phyloP scores from a whole-genome alignment of 1,140 invertebrate species.

The Trichonephila inaurata region DNA sequence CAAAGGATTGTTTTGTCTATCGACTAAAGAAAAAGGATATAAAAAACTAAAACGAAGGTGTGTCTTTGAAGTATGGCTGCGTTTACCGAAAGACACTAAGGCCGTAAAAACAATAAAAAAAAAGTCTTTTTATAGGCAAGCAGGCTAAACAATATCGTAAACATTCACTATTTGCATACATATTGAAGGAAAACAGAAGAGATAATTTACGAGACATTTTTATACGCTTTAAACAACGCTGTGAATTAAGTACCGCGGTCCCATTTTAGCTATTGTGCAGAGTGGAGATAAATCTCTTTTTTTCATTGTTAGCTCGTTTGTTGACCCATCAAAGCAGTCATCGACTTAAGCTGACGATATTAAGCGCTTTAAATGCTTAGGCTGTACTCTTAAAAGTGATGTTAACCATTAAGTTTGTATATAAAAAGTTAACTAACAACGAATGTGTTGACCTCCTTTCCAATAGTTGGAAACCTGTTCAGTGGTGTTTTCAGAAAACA shows the following conservation, averaged over 20 bases:
- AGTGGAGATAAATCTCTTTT: neutral
- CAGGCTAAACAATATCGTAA: conserved; percentile 8
- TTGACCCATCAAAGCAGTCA: neutral
- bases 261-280: conserved; percentile 1
- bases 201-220: conserved; percentile 29
- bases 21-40: too few relatives aligned
- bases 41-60: neutral
- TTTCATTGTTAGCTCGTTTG: conserved; percentile 4
- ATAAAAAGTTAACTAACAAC: too few relatives aligned
- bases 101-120: neutral
- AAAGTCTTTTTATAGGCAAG: neutral
- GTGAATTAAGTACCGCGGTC: neutral
- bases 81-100: neutral
- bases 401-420: too few relatives aligned
- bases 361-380: neutral
- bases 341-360: neutral
- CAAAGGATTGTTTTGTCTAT: neutral
- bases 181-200: neutral
- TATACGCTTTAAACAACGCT: neutral
- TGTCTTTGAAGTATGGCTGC: neutral
- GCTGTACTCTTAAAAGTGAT: neutral
- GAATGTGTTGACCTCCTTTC: too few relatives aligned
- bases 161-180: neutral
- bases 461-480: too few relatives aligned
- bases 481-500: too few relatives aligned